phyloP scores from a whole-genome alignment of 2,888 invertebrate species.

The Apodemia mormo region DNA sequence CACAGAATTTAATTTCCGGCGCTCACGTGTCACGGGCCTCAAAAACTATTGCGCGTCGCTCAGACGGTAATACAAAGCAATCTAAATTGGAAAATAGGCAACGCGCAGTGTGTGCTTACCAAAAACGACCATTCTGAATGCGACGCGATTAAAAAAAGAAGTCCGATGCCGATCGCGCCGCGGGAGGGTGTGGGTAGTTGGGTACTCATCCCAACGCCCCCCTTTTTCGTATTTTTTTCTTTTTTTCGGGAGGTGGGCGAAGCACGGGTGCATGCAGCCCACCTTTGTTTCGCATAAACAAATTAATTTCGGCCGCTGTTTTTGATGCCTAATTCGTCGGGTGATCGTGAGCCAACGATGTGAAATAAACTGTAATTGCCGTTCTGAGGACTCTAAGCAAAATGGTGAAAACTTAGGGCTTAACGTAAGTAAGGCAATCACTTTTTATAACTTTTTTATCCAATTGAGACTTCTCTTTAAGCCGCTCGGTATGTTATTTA shows the following conservation, averaged over 20 bases:
- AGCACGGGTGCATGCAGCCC: constrained; percentile 78
- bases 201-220: constrained; percentile 52
- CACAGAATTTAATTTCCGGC: constrained; percentile 73
- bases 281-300: constrained; percentile 82
- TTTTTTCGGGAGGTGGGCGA: constrained; percentile 78
- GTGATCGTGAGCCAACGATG: constrained; percentile 50
- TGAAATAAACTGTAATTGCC: constrained; percentile 36
- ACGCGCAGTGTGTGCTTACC: constrained; percentile 81
- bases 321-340: constrained; percentile 78
- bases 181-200: constrained; percentile 51
- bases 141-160: constrained; percentile 83
- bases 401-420: constrained; percentile 14
- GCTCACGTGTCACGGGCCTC: constrained; percentile 72
- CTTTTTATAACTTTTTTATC: neutral
- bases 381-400: constrained; percentile 33
- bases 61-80: constrained; percentile 81
- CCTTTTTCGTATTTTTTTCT: constrained; percentile 65
- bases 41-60: constrained; percentile 81
- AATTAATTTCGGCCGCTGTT: constrained; percentile 81
- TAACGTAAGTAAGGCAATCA: neutral
- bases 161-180: constrained; percentile 80
- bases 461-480: neutral
- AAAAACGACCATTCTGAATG: constrained; percentile 78
- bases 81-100: constrained; percentile 82
- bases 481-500: neutral